phyloP scores from a whole-genome alignment of 2,888 invertebrate genomes.

The Xylocampa areola region DNA sequence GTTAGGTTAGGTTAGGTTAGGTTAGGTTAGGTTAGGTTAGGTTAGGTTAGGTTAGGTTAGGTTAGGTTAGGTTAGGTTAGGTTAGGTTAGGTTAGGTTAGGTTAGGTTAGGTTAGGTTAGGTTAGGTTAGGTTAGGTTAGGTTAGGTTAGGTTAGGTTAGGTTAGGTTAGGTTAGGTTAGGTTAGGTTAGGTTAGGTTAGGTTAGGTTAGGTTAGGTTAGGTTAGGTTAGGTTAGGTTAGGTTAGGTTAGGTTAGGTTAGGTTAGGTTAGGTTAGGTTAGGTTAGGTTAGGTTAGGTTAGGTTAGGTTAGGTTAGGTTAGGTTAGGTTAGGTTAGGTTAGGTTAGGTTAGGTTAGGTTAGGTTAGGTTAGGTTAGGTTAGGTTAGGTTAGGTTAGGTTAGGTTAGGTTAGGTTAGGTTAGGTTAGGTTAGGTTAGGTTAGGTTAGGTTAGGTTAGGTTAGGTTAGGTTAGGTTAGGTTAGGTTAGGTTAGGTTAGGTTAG shows the following conservation, averaged over 20 bases:
- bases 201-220: conserved; percentile 6
- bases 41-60: background rate
- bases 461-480: background rate
- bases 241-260: conserved; percentile 6
- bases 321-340: conserved; percentile 1
- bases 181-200: conserved; percentile 6
- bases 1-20: too few relatives aligned
- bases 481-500: conserved; percentile 10
- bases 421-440: conserved; percentile 24
- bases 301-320: conserved; percentile 3
- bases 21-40: too few relatives aligned
- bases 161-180: conserved; percentile 7
- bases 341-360: conserved; percentile 4
- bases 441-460: too few relatives aligned
- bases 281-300: conserved; percentile 2
- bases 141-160: conserved; percentile 7
- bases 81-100: conserved; percentile 1
- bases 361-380: background rate
- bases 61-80: background rate
- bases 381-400: conserved; percentile 3
- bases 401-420: conserved; percentile 10
- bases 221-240: conserved; percentile 7
- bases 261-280: conserved; percentile 6
- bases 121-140: conserved; percentile 6
- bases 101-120: conserved; percentile 4